Conservation (phyloP, 2,113 vertebrate genomes). For the Acanthochromis polyacanthus region DNA sequence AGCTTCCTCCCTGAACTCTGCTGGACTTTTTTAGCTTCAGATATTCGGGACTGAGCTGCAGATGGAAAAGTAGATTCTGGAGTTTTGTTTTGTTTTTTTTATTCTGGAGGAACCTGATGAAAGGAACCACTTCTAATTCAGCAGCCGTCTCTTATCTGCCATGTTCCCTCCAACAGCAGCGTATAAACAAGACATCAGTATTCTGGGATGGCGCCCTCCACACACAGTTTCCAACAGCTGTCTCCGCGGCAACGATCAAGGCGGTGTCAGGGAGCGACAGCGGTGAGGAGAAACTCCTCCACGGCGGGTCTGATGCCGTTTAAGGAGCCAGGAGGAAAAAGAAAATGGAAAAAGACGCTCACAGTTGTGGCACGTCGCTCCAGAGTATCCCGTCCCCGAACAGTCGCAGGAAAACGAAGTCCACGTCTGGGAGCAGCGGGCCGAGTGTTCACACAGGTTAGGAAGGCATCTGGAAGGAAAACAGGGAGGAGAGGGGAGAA, state of each 20-base stretch:
- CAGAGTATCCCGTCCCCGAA: conserved; percentile 89
- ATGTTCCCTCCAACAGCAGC: conserved; percentile 52
- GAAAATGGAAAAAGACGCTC: conserved; percentile 74
- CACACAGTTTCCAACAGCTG: conserved; percentile 34
- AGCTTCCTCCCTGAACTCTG: too few relatives aligned
- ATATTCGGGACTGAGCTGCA: too few relatives aligned
- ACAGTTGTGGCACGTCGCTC: conserved; percentile 95
- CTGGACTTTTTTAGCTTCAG: too few relatives aligned
- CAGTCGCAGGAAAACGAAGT: conserved; percentile 92
- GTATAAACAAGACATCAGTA: conserved; percentile 73
- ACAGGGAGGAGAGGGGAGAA: neutral
- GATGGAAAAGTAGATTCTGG: conserved; percentile 3
- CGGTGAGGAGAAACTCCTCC: conserved; percentile 28
- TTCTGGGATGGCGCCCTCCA: conserved; percentile 64
- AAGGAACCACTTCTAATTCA: conserved; percentile 61
- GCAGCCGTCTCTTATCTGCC: conserved; percentile 58
- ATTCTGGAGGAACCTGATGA: conserved; percentile 11
- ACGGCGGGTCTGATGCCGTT: conserved; percentile 41
- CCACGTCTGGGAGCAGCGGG: conserved; percentile 94
- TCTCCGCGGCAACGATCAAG: conserved; percentile 64
- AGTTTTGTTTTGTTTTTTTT: conserved; percentile 17
- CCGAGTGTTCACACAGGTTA: conserved; percentile 95
- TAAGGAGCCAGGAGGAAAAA: conserved; percentile 17
- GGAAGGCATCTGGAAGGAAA: conserved; percentile 90
- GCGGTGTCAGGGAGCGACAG: conserved; percentile 60